These are phyloP conservation scores for Heterotis niloticus DNA, from an alignment of 2,113 vertebrate genomes.

Conservation along the genomic window DNA sequence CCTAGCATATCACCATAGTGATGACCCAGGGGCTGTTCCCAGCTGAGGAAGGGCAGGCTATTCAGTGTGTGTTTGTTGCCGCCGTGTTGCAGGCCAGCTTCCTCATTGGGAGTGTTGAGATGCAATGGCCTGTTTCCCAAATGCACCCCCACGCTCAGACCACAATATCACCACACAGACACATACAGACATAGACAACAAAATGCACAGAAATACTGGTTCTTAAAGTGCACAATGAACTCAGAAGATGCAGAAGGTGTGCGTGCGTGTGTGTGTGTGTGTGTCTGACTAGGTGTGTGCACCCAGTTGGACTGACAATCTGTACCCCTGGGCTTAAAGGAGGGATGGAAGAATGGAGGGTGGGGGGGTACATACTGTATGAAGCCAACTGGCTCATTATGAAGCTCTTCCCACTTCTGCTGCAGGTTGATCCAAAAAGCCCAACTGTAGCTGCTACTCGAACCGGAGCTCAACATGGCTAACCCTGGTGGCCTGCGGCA, in stretches of 20 bases:
- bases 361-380: background rate
- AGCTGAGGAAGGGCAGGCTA: no score
- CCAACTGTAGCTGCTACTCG: background rate
- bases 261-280: background rate
- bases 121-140: no score
- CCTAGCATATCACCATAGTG: conserved; percentile 15
- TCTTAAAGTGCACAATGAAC: background rate
- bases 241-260: background rate
- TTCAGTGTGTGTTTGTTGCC: no score
- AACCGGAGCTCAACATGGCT: background rate
- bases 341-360: background rate
- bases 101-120: no score
- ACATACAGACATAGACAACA: background rate
- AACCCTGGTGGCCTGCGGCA: background rate
- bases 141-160: no score
- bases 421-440: background rate
- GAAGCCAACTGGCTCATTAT: background rate
- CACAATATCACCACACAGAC: background rate
- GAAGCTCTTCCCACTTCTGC: background rate
- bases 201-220: background rate
- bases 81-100: no score
- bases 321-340: background rate
- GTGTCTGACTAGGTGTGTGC: background rate
- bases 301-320: background rate
- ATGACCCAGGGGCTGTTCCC: background rate